Conservation (phyloP, 2,113 vertebrate species). For the Pelvicachromis taeniatus region DNA sequence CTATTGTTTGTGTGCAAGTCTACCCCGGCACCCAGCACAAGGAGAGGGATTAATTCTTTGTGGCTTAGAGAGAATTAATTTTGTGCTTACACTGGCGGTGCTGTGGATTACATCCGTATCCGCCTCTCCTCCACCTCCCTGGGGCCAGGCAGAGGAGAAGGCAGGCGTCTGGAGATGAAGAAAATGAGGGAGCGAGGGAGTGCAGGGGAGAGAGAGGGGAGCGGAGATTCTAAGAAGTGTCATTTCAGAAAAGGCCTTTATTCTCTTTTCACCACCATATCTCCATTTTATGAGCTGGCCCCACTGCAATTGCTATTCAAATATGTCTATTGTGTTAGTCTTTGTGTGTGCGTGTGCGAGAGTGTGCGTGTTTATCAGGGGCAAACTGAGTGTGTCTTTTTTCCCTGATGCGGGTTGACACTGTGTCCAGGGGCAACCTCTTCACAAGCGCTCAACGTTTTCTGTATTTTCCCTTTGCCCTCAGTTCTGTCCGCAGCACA, state of each 20-base stretch:
- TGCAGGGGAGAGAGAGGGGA: background rate
- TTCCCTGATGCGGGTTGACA: constrained; percentile 56
- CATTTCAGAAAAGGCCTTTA: constrained; percentile 58
- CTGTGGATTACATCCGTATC: constrained; percentile 77
- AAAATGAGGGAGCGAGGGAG: constrained; percentile 37
- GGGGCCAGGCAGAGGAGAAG: constrained; percentile 51
- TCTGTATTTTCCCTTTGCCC: constrained; percentile 41
- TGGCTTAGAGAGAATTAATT: constrained; percentile 80
- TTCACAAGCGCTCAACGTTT: constrained; percentile 33
- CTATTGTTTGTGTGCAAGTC: constrained; percentile 53
- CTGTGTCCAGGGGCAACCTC: constrained; percentile 61
- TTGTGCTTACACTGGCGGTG: constrained; percentile 76
- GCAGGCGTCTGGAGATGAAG: constrained; percentile 58
- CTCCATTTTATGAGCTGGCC: constrained; percentile 39
- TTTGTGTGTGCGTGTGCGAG: background rate
- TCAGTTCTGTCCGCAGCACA: constrained; percentile 46
- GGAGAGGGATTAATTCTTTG: constrained; percentile 78
- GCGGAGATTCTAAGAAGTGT: constrained; percentile 48
- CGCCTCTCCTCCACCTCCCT: constrained; percentile 60
- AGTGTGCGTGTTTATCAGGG: constrained; percentile 15
- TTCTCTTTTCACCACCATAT: constrained; percentile 40
- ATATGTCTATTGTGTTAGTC: constrained; percentile 25
- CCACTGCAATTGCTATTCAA: constrained; percentile 29
- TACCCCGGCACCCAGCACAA: constrained; percentile 59
- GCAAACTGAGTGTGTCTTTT: constrained; percentile 40